A percentile compares a stretch with the other conserved stretches of the same genome.
Conservation (phyloP, 92 coral and sea anemone species). For the Ricordea florida region DNA sequence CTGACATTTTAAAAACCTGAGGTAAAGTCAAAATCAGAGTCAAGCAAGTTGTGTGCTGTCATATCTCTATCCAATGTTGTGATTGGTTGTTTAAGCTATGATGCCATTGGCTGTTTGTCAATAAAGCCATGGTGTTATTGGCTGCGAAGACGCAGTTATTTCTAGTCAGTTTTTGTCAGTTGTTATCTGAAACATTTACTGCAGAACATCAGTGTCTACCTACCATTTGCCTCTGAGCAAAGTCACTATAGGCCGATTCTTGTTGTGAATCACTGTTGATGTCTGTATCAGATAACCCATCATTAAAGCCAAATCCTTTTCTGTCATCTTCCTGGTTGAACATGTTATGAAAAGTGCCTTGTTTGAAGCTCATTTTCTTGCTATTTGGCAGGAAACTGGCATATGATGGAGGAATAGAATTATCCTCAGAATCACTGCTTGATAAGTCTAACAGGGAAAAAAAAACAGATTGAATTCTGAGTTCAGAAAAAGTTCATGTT, state of each 20-base stretch:
- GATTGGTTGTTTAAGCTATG: no score
- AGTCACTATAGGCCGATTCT: slow-evolving; percentile 66
- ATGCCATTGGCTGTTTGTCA: no score
- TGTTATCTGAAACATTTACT: not conserved
- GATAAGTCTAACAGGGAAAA: slow-evolving; percentile 19
- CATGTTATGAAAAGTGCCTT: slow-evolving; percentile 79
- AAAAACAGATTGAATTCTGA: not conserved
- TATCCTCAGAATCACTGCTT: slow-evolving; percentile 76
- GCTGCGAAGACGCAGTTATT: no score
- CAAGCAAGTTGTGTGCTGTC: not conserved
- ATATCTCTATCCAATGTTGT: no score
- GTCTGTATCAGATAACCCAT: slow-evolving; percentile 42
- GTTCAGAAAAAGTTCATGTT: not conserved
- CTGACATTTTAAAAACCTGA: no score
- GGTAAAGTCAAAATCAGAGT: no score
- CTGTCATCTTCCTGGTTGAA: slow-evolving; percentile 61
- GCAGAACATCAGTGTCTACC: no score
- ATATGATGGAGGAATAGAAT: slow-evolving; percentile 61
- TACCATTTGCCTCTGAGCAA: slow-evolving; percentile 90
- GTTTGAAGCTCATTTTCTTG: slow-evolving; percentile 81
- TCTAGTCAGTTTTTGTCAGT: no score
- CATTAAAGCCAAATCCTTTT: slow-evolving; percentile 44
- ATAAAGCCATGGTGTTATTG: no score
- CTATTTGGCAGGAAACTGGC: slow-evolving; percentile 54
- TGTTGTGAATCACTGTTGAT: slow-evolving; percentile 37